Percentiles rank a stretch among this genome's conserved stretches.
Evolutionary conservation across 1,140 invertebrate genomes (phyloP).

Genomic region (Drosophila santomea): DNA sequence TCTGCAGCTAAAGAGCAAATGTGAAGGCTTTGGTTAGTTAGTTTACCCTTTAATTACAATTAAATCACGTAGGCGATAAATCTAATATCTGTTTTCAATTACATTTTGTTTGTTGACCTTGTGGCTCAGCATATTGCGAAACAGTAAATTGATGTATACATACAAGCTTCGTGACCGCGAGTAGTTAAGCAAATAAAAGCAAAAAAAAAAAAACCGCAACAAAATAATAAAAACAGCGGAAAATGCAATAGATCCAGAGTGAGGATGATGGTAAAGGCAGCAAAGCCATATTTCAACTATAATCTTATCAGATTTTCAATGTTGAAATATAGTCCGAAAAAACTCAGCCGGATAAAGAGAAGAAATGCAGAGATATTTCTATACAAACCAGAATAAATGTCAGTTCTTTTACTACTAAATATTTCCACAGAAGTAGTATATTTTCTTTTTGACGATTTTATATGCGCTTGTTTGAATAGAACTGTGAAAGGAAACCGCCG

Average conservation of each 20-base stretch:
- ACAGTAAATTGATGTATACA: constrained; percentile 21
- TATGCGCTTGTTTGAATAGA: no score
- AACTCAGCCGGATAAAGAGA: neutral
- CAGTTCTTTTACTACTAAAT: neutral
- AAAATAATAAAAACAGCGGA: constrained; percentile 10
- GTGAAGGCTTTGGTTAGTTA: neutral
- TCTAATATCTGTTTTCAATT: neutral
- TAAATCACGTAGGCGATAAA: neutral
- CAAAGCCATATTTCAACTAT: constrained; percentile 71
- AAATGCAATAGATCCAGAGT: constrained; percentile 3
- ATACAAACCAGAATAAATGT: neutral
- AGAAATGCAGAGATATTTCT: constrained; percentile 52
- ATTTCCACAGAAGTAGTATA: neutral
- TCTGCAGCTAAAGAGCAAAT: no score
- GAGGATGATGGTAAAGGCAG: constrained; percentile 6
- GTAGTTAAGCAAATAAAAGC: constrained; percentile 16
- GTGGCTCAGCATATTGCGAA: constrained; percentile 1
- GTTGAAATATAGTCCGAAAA: constrained; percentile 64
- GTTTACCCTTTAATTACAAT: neutral
- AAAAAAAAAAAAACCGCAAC: constrained; percentile 9
- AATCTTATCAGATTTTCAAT: constrained; percentile 76
- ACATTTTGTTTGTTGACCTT: constrained; percentile 1
- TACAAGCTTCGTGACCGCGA: constrained; percentile 48
- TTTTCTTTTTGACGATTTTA: no score
- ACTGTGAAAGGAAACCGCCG: no score